A percentile compares a stretch with the other conserved stretches of the same genome.
phyloP scores from a whole-genome alignment of 2,113 vertebrate species.

The Fulica atra region DNA sequence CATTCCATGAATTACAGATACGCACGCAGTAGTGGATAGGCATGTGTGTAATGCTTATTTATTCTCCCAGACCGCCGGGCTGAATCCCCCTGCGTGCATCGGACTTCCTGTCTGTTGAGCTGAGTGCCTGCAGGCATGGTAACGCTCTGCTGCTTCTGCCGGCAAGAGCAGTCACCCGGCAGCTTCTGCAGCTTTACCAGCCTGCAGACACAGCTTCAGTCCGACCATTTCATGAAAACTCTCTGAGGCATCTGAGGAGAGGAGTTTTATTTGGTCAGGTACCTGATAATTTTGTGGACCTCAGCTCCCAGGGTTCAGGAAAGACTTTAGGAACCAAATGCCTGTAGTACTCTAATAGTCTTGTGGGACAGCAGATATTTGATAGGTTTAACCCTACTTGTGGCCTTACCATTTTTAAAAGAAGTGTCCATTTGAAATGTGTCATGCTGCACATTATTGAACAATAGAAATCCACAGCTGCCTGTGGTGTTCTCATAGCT shows the following conservation, averaged over 20 bases:
- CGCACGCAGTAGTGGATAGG: fast-evolving
- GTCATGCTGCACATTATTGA: not conserved
- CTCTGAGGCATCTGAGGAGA: not conserved
- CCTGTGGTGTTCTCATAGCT: conserved; percentile 1
- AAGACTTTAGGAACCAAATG: not conserved
- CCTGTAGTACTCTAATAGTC: not conserved
- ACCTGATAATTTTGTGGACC: not conserved
- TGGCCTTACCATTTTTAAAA: not conserved
- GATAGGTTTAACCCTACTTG: not conserved
- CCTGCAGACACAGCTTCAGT: not conserved
- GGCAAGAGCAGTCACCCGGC: not conserved
- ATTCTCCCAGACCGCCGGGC: not conserved
- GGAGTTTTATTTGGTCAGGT: not conserved
- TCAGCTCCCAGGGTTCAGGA: not conserved
- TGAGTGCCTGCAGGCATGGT: not conserved
- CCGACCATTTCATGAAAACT: not conserved
- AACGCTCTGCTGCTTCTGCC: not conserved
- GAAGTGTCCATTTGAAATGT: not conserved
- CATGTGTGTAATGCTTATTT: not conserved
- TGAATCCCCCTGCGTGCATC: not conserved
- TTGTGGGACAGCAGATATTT: not conserved
- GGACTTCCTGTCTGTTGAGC: not conserved
- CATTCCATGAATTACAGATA: not conserved
- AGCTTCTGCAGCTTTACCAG: not conserved
- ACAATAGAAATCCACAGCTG: not conserved